Evolutionary conservation across 2,888 invertebrate species (phyloP).

Genomic region (Lithodes maja): DNA sequence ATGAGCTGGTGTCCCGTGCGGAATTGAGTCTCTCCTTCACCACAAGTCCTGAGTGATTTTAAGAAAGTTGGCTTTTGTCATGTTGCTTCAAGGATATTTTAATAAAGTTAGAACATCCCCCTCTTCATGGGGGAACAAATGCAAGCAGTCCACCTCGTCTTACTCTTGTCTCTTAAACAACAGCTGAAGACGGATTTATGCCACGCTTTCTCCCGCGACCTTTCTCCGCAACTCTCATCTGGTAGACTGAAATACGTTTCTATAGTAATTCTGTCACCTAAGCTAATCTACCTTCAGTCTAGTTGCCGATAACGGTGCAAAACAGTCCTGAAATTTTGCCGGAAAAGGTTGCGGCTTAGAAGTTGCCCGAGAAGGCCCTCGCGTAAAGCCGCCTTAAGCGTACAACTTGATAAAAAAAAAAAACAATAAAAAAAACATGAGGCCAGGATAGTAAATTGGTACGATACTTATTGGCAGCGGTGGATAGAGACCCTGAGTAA

Average conservation of each 20-base stretch:
- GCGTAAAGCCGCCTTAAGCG: neutral
- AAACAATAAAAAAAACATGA: neutral
- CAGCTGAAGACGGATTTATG: neutral
- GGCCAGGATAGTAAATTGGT: neutral
- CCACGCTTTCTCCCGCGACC: too few relatives aligned
- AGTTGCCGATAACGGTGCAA: too few relatives aligned
- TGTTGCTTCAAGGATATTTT: constrained; percentile 60
- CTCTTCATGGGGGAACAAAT: constrained; percentile 45
- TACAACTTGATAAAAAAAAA: constrained; percentile 26
- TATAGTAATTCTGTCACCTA: too few relatives aligned
- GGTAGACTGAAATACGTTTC: too few relatives aligned
- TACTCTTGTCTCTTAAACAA: constrained; percentile 39
- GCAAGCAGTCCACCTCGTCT: constrained; percentile 36
- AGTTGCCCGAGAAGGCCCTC: too few relatives aligned
- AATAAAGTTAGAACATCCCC: constrained; percentile 59
- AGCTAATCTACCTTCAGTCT: too few relatives aligned
- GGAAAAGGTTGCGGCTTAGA: too few relatives aligned
- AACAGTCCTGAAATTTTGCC: too few relatives aligned
- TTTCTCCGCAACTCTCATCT: too few relatives aligned
- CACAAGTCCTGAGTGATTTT: constrained; percentile 41
- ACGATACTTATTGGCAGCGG: neutral
- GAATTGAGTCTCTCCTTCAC: constrained; percentile 17
- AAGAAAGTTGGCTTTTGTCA: constrained; percentile 49
- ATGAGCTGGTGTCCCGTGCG: constrained; percentile 11
- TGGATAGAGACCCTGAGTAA: constrained; percentile 16